Evolutionary conservation across 2,888 invertebrate genomes (phyloP).

Genomic region (Amaurobius ferox): DNA sequence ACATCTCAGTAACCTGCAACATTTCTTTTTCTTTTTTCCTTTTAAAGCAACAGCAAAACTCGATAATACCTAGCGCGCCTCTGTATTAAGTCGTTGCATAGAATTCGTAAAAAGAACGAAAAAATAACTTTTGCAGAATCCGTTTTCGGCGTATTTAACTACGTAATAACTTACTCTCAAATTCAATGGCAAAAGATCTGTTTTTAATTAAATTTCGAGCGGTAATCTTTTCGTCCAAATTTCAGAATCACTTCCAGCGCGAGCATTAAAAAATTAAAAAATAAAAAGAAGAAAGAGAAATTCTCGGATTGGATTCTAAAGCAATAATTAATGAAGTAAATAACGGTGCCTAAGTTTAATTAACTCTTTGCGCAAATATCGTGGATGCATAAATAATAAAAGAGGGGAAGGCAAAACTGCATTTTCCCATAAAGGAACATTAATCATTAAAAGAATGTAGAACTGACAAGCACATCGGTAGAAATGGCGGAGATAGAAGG

Average conservation of each 20-base stretch:
- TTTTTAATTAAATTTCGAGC: slow-evolving; percentile 67
- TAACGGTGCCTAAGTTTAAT: slow-evolving; percentile 56
- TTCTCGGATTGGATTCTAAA: slow-evolving; percentile 10
- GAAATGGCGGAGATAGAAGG: slow-evolving; percentile 15
- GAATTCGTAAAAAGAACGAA: slow-evolving; percentile 5
- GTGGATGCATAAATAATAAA: slow-evolving; percentile 56
- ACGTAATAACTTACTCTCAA: slow-evolving; percentile 61
- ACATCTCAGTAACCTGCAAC: slow-evolving; percentile 17
- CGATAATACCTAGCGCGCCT: slow-evolving; percentile 27
- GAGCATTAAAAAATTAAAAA: slow-evolving; percentile 11
- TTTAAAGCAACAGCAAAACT: slow-evolving; percentile 23
- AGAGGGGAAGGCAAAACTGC: not conserved
- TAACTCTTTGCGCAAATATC: slow-evolving; percentile 53
- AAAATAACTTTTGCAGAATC: slow-evolving; percentile 31
- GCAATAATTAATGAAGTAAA: slow-evolving; percentile 70
- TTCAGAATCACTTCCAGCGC: slow-evolving; percentile 25
- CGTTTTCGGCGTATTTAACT: slow-evolving; percentile 31
- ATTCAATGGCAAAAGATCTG: slow-evolving; percentile 50
- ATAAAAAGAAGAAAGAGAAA: slow-evolving; percentile 21
- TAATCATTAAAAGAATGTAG: slow-evolving; percentile 57
- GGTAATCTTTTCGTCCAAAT: slow-evolving; percentile 24
- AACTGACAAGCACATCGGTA: slow-evolving; percentile 36
- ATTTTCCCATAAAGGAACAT: slow-evolving; percentile 36
- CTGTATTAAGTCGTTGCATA: not conserved
- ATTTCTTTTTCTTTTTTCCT: slow-evolving; percentile 10